phyloP scores from a whole-genome alignment of 2,797 vertebrate species.

The Gorsachius magnificus region DNA sequence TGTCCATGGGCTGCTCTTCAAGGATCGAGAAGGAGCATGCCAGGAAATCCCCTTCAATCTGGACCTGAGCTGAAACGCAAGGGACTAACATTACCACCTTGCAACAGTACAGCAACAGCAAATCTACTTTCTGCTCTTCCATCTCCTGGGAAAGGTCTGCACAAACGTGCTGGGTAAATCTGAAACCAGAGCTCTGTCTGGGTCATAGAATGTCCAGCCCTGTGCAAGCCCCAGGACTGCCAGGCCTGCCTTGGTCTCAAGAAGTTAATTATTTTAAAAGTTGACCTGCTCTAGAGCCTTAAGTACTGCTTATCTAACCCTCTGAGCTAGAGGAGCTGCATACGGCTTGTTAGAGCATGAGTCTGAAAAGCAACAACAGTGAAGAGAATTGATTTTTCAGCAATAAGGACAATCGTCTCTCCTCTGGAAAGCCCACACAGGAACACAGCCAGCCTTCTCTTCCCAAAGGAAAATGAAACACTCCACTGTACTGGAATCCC shows the following conservation, averaged over 20 bases:
- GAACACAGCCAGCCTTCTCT: background rate
- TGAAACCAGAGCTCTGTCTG: background rate
- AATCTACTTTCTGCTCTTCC: background rate
- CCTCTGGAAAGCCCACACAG: background rate
- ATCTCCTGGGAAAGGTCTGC: background rate
- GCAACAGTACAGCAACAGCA: background rate
- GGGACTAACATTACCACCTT: background rate
- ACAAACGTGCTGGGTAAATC: background rate
- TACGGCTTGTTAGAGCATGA: background rate
- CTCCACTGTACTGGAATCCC: background rate
- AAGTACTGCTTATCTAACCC: background rate
- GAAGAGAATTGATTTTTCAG: background rate
- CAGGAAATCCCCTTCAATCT: slow-evolving; percentile 97
- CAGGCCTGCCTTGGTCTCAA: background rate
- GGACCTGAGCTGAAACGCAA: slow-evolving; percentile 90
- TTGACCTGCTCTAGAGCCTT: background rate
- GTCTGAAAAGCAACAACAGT: background rate
- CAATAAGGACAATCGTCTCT: background rate
- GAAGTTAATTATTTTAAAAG: background rate
- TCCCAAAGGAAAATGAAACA: background rate
- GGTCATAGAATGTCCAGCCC: background rate
- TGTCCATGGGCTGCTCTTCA: slow-evolving; percentile 99
- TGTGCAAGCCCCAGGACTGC: background rate
- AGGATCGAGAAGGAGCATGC: slow-evolving; percentile 98
- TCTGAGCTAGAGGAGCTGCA: background rate